Percentiles rank a stretch among this genome's conserved stretches.
Conservation (phyloP, 2,888 invertebrate species). For the Rhabditoides inermis region DNA sequence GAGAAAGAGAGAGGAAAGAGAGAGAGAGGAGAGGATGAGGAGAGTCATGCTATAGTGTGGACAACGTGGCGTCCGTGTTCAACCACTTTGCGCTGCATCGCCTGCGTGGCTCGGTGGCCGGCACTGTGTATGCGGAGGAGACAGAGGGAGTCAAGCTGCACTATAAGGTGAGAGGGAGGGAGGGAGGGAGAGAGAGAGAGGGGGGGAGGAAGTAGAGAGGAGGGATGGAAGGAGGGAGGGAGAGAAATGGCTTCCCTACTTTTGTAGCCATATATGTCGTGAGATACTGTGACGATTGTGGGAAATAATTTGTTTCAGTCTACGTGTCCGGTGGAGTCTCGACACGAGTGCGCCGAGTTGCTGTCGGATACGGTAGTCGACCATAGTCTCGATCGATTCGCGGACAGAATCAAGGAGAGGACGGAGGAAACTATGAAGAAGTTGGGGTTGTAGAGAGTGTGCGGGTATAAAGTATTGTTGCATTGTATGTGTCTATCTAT, state of each 20-base stretch:
- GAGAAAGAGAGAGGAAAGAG: no score
- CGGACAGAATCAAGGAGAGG: no score
- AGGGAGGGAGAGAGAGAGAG: not conserved
- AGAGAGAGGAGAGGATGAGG: no score
- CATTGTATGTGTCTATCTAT: no score
- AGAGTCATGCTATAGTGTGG: no score
- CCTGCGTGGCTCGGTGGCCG: slow-evolving; percentile 53
- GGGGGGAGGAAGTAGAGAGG: not conserved
- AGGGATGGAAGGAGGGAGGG: not conserved
- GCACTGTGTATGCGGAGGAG: slow-evolving; percentile 62
- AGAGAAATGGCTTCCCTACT: not conserved
- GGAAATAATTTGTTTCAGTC: slow-evolving; percentile 13
- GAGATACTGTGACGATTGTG: not conserved
- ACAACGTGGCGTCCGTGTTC: no score
- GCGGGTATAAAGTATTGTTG: no score
- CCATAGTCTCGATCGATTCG: slow-evolving; percentile 27
- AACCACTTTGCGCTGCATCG: slow-evolving; percentile 63
- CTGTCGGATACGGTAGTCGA: slow-evolving; percentile 28
- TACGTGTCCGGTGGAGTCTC: slow-evolving; percentile 58
- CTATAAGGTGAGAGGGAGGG: slow-evolving; percentile 69
- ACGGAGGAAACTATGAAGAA: no score
- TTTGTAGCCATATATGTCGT: not conserved
- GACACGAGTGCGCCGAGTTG: slow-evolving; percentile 34
- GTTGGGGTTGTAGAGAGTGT: no score
- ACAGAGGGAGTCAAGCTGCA: slow-evolving; percentile 80